These are phyloP conservation scores for Sialia sialis DNA, from an alignment of 2,113 vertebrate species.

Conservation along the genomic window DNA sequence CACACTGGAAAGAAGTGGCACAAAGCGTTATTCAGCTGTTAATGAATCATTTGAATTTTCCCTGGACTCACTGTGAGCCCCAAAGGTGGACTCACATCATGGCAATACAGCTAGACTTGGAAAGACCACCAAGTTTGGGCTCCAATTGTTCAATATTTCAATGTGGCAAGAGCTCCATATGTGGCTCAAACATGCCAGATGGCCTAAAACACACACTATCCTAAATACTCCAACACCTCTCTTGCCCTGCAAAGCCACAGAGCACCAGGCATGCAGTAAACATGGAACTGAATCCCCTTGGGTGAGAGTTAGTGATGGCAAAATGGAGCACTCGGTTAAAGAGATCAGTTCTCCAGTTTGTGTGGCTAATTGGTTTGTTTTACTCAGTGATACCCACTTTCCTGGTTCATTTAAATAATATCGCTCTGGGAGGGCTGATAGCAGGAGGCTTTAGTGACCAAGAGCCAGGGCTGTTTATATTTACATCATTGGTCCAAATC, in stretches of 20 bases:
- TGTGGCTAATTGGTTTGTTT: not conserved
- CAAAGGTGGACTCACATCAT: not conserved
- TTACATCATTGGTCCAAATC: slow-evolving; percentile 47
- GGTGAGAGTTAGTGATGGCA: not conserved
- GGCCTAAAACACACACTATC: slow-evolving; percentile 5
- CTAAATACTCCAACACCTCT: slow-evolving; percentile 23
- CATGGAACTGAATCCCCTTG: not conserved
- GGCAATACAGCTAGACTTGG: not conserved
- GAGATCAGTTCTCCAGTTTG: not conserved
- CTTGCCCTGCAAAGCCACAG: not conserved
- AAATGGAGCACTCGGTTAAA: not conserved
- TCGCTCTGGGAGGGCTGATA: not conserved
- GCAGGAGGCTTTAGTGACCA: not conserved
- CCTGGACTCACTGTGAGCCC: not conserved
- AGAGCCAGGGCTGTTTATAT: slow-evolving; percentile 40
- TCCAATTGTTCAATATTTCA: not conserved
- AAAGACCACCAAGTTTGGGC: not conserved
- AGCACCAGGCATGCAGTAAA: not conserved
- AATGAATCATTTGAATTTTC: not conserved
- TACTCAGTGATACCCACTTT: slow-evolving; percentile 1
- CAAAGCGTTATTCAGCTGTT: not conserved
- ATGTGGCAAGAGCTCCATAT: not conserved
- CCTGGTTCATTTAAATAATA: slow-evolving; percentile 5
- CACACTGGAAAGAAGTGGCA: not conserved
- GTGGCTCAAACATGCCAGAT: slow-evolving; percentile 21